Evolutionary conservation across 2,888 invertebrate species (phyloP), one percentile per base, ranked within the genome.

Genomic region (Tipula vernalis): DNA sequence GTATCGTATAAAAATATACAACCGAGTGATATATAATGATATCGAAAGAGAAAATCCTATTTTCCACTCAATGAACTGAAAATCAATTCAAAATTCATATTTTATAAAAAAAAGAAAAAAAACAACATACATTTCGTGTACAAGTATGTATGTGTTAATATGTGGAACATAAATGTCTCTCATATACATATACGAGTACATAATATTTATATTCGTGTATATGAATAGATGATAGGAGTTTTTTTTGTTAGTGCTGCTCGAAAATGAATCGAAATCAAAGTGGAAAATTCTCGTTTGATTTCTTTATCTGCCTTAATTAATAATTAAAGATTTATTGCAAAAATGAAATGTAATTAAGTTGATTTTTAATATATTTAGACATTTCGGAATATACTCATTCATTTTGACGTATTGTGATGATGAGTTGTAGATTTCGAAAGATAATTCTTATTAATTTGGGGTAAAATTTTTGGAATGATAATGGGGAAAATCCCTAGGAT

Each of bases 21-120:
- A 28, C 71, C 71, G 71, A 71, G 71, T 71, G 71, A 71, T 71
- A 71, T 71, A 71, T 71, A 71, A 71, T 71, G 71, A 71, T 71
- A 71, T 71, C 71, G 71, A 71, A 71, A 71, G 71, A 71, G 71
- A 71, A 71, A 71, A 71, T 71, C 71, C 71, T 13, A 71, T 71
- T 71, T 71, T 71, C 71, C 71, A 71, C 71, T 71, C 71, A 71
- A 71, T 71, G 71, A 71, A 71, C 71, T 71, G 71, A 71, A 71
- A 71, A 71, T 71, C 71, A 71, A 71, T 71, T 71, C 71, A 71
- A 71, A 71, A 71, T 71, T 71, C 71, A 71, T 71, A 71, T 71
- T 71, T 71, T 71, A 71, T 71, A 71, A 6, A 71, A 28, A 15
- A 28, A 5, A 51, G 2, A 51, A 71, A 28, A 71, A 6, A 71